Evolutionary conservation across 2,113 vertebrate genomes (phyloP).

Genomic region (Drymodes brunneopygia): DNA sequence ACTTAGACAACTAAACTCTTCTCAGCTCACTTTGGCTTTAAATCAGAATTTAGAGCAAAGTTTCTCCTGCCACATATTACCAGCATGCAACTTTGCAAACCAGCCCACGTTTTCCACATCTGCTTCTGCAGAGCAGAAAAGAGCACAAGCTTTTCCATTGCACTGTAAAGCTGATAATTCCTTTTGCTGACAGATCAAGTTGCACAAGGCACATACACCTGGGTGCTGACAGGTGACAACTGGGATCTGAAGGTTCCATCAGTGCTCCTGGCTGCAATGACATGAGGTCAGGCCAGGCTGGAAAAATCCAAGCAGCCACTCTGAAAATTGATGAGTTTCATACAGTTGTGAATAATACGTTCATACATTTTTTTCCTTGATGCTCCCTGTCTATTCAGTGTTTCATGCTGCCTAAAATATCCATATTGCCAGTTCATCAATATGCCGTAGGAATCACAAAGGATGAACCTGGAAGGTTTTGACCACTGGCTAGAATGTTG

Average conservation of each 20-base stretch:
- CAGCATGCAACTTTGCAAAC: not conserved
- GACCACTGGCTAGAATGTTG: not conserved
- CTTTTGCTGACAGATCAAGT: not conserved
- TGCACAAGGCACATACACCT: not conserved
- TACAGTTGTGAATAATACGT: not conserved
- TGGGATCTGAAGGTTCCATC: not conserved
- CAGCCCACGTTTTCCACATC: not conserved
- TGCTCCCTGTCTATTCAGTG: not conserved
- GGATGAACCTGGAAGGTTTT: not conserved
- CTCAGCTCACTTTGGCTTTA: not conserved
- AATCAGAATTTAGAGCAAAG: not conserved
- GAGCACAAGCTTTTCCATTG: not conserved
- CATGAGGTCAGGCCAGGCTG: not conserved
- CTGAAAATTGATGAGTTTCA: not conserved
- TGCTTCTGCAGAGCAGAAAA: not conserved
- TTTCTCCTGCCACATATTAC: not conserved
- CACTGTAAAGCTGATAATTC: not conserved
- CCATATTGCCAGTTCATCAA: fast-evolving
- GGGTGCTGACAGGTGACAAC: not conserved
- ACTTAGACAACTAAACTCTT: not conserved
- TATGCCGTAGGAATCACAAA: not conserved
- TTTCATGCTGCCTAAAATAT: not conserved
- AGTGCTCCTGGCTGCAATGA: not conserved
- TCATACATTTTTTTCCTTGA: not conserved
- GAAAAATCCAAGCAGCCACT: not conserved